Evolutionary conservation across 2,888 invertebrate genomes (phyloP), one percentile per base, ranked within the genome.

Genomic region (Drosophila infuscata): DNA sequence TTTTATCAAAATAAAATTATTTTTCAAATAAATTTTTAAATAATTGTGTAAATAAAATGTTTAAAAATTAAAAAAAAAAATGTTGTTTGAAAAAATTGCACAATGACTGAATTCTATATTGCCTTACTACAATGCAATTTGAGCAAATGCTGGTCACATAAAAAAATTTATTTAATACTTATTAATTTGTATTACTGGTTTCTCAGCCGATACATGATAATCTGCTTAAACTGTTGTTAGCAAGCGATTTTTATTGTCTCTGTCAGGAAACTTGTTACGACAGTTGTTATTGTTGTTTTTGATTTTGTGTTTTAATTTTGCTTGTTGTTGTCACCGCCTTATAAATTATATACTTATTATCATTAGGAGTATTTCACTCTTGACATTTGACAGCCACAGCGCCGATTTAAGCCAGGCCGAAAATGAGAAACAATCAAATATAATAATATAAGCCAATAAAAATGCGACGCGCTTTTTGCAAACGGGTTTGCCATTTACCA

Each of bases 311-410:
- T 12, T 52, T n/a, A 32, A 20, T 20, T 49, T 3, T 8, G 62
- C 58, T 59, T 70, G 58, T 65, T 68, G 71, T 69, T 76, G 74
- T 68, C 46, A 35, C 53, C 64, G 54, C 62, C 68, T 65, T 57
- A 67, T 74, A 62, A 79, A 73, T 63, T 67, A 32, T 63, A 69
- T 79, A 72, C 68, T 65, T 74, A 75, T 83, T 83, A 76, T 68
- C 63, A 77, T 77, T 76, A 77, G 71, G 54, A 58, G 20, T 38
- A 77, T 66, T 81, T 74, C 77, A 88, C 86, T 76, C 43, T 71
- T 85, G 85, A 76, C 88, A 85, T 85, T 85, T 88, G 53, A 57
- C 65, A 54, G 32, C 46, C 56, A 58, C 61, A 67, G 68, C 35
- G 8, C 20, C 29, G 57, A 49, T 51, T 41, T 49, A 48, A 66